Conservation (phyloP, 2,888 invertebrate genomes). For the Nephrotoma flavescens region DNA sequence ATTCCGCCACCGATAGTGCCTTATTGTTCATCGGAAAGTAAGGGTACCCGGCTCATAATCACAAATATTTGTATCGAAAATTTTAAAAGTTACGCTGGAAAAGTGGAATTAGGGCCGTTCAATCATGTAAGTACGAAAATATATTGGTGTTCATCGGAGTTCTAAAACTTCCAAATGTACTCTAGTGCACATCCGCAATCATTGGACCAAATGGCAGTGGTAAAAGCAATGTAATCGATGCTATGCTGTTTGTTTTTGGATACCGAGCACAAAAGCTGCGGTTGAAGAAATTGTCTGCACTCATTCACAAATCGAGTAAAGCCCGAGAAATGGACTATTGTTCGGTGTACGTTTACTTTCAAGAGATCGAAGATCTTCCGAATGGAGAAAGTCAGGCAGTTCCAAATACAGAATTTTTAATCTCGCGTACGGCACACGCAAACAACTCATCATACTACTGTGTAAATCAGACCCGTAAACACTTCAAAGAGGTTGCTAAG, state of each 20-base stretch:
- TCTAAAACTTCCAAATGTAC: constrained; percentile 14
- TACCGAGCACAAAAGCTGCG: constrained; percentile 90
- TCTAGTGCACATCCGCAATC: constrained; percentile 85
- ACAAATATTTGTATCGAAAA: constrained; percentile 80
- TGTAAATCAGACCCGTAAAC: constrained; percentile 54
- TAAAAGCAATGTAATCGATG: constrained; percentile 97
- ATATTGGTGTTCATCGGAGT: background rate
- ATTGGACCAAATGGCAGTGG: constrained; percentile 99
- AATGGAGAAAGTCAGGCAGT: constrained; percentile 55
- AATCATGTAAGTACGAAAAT: constrained; percentile 55
- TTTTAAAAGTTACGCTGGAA: constrained; percentile 92
- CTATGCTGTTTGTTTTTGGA: constrained; percentile 98
- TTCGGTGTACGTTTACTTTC: constrained; percentile 81
- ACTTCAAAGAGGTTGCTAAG: constrained; percentile 75
- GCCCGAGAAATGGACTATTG: constrained; percentile 61
- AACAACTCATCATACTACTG: constrained; percentile 70
- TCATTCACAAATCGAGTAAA: constrained; percentile 83
- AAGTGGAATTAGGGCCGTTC: constrained; percentile 78
- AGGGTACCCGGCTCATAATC: constrained; percentile 78
- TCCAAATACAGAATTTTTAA: constrained; percentile 62
- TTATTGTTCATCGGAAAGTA: constrained; percentile 52
- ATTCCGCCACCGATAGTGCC: constrained; percentile 66
- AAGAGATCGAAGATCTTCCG: constrained; percentile 61
- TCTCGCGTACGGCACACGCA: constrained; percentile 72
- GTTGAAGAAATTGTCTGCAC: constrained; percentile 83